Evolutionary conservation across 2,888 invertebrate genomes (phyloP), one percentile per base, ranked within the genome.

Genomic region (Spodoptera exigua): DNA sequence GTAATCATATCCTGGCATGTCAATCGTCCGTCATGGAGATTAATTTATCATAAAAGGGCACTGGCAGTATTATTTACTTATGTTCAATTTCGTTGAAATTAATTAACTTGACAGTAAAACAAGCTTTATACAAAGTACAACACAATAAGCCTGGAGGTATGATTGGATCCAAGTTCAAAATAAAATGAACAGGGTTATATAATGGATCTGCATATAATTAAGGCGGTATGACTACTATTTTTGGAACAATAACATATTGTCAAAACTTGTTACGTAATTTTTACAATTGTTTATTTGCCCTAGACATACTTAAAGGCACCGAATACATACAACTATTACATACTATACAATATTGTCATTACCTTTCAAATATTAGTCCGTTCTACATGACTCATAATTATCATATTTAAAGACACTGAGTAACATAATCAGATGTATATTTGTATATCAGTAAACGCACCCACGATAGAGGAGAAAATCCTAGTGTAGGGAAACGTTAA

Each of bases 191-290:
- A 27, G 4, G 7, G 7, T 9, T 34, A 18, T 10, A 35, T 32
- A 18, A 36, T 37, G 32, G 35, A 41, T 36, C 21, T 36, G 34
- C 36, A 35, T 17, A 51, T 32, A 17, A 53, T 68, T 71, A 21
- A 48, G 44, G 44, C 14, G 44, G 43, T 36, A 35, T 36, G 41
- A 52, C 27, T 2, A 40, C 68, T 61, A 48, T 69, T 60, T 72
- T 72, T n/a, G 61, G 68, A 69, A 69, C 73, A 69, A 69, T 69
- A 72, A 46, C 16, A 37, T 51, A 69, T 69, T 69, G 68, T 69
- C 48, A 55, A 51, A 35, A 43, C 14, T n/a, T 44, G 39, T 69
- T 69, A 76, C 61, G 62, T 72, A 56, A 75, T 34, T 40, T 48
- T 44, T 17, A 51, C 47, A 51, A 60, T 47, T 37, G 44, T 66